A percentile compares a stretch with the other conserved stretches of the same genome.
Conservation (phyloP, 1,140 invertebrate species). For the Drosophila gunungcola region DNA sequence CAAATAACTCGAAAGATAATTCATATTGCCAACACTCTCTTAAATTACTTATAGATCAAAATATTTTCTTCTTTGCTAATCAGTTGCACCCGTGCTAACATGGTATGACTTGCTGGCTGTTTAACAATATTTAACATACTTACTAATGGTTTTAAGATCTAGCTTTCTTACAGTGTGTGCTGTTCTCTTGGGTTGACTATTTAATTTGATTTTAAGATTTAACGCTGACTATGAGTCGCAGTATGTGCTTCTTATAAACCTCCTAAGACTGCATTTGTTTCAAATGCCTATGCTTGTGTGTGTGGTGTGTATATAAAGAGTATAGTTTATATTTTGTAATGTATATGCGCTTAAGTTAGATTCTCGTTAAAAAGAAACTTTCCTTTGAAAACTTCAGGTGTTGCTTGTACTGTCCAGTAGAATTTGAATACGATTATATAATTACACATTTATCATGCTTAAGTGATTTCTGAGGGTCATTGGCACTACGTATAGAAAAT, state of each 20-base stretch:
- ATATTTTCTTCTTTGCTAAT: not conserved
- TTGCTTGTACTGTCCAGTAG: slow-evolving; percentile 83
- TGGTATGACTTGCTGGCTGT: slow-evolving; percentile 1
- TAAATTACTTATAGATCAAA: slow-evolving; percentile 12
- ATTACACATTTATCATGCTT: slow-evolving; percentile 37
- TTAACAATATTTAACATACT: slow-evolving; percentile 68
- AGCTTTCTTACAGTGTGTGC: slow-evolving; percentile 13
- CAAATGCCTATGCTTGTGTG: slow-evolving; percentile 31
- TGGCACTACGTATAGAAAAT: slow-evolving; percentile 46
- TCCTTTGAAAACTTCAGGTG: slow-evolving; percentile 84
- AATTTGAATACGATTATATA: slow-evolving; percentile 66
- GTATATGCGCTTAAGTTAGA: slow-evolving; percentile 64
- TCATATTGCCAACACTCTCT: slow-evolving; percentile 8
- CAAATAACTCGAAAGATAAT: slow-evolving; percentile 33
- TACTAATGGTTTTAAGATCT: slow-evolving; percentile 13
- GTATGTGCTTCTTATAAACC: slow-evolving; percentile 51
- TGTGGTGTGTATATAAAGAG: slow-evolving; percentile 39
- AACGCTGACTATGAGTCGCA: slow-evolving; percentile 15
- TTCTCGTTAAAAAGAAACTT: slow-evolving; percentile 82
- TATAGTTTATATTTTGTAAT: slow-evolving; percentile 44
- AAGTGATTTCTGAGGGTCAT: slow-evolving; percentile 31
- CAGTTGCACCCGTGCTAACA: slow-evolving; percentile 3
- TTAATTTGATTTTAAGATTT: slow-evolving; percentile 25
- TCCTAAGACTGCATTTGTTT: slow-evolving; percentile 57
- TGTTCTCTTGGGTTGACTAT: slow-evolving; percentile 4